Evolutionary conservation across 2,113 vertebrate species (phyloP), one percentile per base, ranked within the genome.

Genomic region (Clarias macrocephalus): DNA sequence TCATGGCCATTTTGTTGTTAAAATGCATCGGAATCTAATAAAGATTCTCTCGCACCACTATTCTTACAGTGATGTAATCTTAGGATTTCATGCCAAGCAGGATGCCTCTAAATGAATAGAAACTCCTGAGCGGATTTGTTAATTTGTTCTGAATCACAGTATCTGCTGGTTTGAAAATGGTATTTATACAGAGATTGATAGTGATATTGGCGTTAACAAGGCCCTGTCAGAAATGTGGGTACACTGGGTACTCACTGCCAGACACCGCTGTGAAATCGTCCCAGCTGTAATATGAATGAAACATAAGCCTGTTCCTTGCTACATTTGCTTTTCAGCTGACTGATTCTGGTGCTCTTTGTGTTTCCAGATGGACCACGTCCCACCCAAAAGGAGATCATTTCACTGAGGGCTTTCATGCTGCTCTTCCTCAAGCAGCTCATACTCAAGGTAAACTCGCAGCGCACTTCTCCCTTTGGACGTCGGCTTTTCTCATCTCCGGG

Each of bases 341-440:
- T 57, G 84, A 68, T 25, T 25, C 33, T 63, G 30, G 28, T 56
- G 30, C 63, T 82, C 11, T 89, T 13, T 75, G 91, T 76, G 42
- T 91, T 94, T 94, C 54, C 95, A 99, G 98, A 98, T 94, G 98
- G 98, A 89, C 97, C 97, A 54, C 95, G 98, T 72, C 98, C 97
- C 75, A 97, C 96, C 86, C 97, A 98, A 92, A 99, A 99, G 93
- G 98, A 99, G 95, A 96, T 99, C 21, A 90, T 97, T 94, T 99
- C 98, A 68, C 93, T 99, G 87, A 95, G 98, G 73, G 98, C 97
- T 0, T 99, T 99, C 94, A 99, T 99, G 97, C 96, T 99, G 88
- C 96, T 99, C 90, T 99, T 99, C 93, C 95, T 99, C 92, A 99
- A 99, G 94, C 98, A 99, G 90, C 97, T 99, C 85, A 99, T 99